A percentile compares a stretch with the other conserved stretches of the same genome.
Conservation (phyloP, 1,140 invertebrate genomes). For the Trissolcus basalis region DNA sequence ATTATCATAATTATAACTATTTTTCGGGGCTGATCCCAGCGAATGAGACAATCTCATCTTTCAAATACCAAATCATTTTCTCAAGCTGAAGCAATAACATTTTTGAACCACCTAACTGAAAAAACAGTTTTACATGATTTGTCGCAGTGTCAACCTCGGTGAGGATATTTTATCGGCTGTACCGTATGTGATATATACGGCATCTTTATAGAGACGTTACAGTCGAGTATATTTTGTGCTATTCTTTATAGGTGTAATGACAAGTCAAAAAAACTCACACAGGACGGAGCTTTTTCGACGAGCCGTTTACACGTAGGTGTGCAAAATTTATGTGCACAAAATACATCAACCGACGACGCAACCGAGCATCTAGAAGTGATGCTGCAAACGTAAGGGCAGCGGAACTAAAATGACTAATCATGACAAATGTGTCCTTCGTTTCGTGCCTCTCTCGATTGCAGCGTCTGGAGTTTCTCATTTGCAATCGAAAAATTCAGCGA, state of each 20-base stretch:
- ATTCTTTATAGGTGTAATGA: conserved; percentile 9
- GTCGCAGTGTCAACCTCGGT: neutral
- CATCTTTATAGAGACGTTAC: conserved; percentile 22
- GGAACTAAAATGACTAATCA: conserved; percentile 75
- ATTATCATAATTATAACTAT: too few relatives aligned
- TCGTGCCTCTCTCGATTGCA: conserved; percentile 20
- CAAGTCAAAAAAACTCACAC: conserved; percentile 12
- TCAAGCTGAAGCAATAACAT: too few relatives aligned
- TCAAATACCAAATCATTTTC: too few relatives aligned
- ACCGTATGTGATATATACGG: conserved; percentile 17
- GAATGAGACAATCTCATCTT: too few relatives aligned
- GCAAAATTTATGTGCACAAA: conserved; percentile 45
- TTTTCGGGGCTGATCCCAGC: too few relatives aligned
- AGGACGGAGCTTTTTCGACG: conserved; percentile 11
- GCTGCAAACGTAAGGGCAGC: conserved; percentile 65
- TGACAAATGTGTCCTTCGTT: conserved; percentile 70
- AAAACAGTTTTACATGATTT: too few relatives aligned
- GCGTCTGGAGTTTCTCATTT: conserved; percentile 26
- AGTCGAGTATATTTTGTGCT: conserved; percentile 3
- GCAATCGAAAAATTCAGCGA: too few relatives aligned
- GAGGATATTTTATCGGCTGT: conserved; percentile 16
- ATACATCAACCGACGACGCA: too few relatives aligned
- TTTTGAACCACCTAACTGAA: too few relatives aligned
- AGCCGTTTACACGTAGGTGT: conserved; percentile 26
- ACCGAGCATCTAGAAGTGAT: conserved; percentile 49